Evolutionary conservation across 2,888 invertebrate species (phyloP).

Genomic region (Cenopis cana): DNA sequence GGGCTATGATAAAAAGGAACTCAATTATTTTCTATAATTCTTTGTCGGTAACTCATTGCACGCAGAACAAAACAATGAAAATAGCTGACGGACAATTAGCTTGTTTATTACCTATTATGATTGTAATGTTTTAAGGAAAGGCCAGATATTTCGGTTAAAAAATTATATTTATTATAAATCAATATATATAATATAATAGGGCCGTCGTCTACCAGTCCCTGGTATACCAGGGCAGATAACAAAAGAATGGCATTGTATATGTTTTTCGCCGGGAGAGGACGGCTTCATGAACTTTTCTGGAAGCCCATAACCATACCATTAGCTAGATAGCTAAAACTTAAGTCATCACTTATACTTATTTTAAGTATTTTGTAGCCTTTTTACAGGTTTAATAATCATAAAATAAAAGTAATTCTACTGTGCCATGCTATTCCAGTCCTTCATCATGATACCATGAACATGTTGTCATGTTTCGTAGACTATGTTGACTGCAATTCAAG

Average conservation of each 20-base stretch:
- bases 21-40: neutral
- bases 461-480: neutral
- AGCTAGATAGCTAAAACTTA: too few species aligned
- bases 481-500: neutral
- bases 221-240: too few species aligned
- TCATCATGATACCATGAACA: neutral
- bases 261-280: too few species aligned
- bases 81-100: neutral
- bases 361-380: neutral
- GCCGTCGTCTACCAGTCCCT: too few species aligned
- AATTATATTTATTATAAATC: neutral
- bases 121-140: neutral
- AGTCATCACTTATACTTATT: too few species aligned
- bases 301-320: too few species aligned
- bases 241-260: too few species aligned
- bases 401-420: neutral
- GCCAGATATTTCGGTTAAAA: neutral
- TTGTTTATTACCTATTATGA: neutral
- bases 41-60: neutral
- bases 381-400: neutral
- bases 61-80: conserved; percentile 1
- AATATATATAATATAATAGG: too few species aligned
- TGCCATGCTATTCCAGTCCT: neutral
- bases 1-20: neutral
- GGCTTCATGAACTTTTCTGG: too few species aligned